Evolutionary conservation across 2,113 vertebrate genomes (phyloP), one percentile per base, ranked within the genome.

Genomic region (Nestor notabilis): DNA sequence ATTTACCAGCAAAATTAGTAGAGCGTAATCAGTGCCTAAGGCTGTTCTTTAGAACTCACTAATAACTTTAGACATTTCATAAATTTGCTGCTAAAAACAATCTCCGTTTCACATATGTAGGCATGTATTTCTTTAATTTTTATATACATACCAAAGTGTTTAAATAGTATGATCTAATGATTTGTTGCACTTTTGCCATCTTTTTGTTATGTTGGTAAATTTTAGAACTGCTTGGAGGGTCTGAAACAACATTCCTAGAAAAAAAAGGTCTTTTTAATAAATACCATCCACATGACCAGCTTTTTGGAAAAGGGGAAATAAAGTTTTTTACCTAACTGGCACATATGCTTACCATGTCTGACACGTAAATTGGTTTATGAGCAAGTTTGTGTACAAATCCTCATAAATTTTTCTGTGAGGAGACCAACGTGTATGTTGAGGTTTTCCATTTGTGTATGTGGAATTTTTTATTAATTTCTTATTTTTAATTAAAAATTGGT

Each of bases 61-160:
- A 79, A 65, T 85, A 91, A 90, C 33, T 84, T 91, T 37, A 78
- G 65, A 66, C 2, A 1, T 72, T 37, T 96, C 61, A 72, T 87
- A 76, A 90, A 82, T 87, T 52, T 69, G 28, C 84, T 83, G 66
- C 50, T 63, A 49, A 79, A 94, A 96, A 88, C 61, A 88, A 85
- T 60, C 78, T 85, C 4, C 0, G 1, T 66, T 96, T 96, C 16
- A 29, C 63, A 63, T 83, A 68, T 27, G 28, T 46, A 21, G 46
- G 37, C 39, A 53, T 43, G 24, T 79, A 43, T 94, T 95, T 77
- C 41, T 94, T 83, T 83, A 84, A 77, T 85, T 94, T 91, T 94
- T 37, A 43, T 65, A 31, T 37, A 49, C n/a, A 56, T 90, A 52
- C 18, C 56, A 87, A 68, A 64, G 10, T 20, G 16, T 80, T 93